Conservation (phyloP, 2,888 invertebrate species). For the Phania funesta region DNA sequence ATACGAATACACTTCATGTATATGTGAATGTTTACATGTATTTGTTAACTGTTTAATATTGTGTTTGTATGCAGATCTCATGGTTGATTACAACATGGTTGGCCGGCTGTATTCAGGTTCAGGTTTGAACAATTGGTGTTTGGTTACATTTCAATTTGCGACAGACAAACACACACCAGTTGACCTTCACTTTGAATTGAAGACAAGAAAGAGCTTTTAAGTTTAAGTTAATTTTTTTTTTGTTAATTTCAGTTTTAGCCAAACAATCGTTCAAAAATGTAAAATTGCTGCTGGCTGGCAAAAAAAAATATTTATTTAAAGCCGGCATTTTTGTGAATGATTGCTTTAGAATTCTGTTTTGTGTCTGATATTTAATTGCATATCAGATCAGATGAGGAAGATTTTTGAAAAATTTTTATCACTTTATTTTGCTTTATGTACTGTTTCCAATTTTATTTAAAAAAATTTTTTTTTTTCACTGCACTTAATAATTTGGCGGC, state of each 20-base stretch:
- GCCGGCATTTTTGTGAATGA: neutral
- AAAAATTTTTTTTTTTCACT: neutral
- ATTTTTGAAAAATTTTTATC: slow-evolving; percentile 11
- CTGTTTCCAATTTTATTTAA: neutral
- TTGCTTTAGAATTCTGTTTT: slow-evolving; percentile 2
- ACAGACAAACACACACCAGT: slow-evolving; percentile 38
- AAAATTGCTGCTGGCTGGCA: slow-evolving; percentile 8
- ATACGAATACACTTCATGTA: neutral
- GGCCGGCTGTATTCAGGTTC: slow-evolving; percentile 49
- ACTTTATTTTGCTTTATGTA: neutral
- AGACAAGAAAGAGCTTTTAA: slow-evolving; percentile 60
- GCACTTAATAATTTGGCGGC: slow-evolving; percentile 7
- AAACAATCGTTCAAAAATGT: slow-evolving; percentile 17
- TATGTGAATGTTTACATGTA: neutral
- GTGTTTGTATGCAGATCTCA: slow-evolving; percentile 26
- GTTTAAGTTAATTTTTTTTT: slow-evolving; percentile 6
- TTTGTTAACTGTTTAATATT: neutral
- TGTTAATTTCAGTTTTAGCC: slow-evolving; percentile 21
- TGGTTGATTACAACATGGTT: slow-evolving; percentile 26
- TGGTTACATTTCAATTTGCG: slow-evolving; percentile 51
- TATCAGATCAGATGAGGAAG: slow-evolving; percentile 4
- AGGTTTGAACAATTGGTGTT: slow-evolving; percentile 27
- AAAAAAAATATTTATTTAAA: slow-evolving; percentile 2
- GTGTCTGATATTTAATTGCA: neutral
- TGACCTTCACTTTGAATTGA: slow-evolving; percentile 66